Conservation (phyloP, 2,888 invertebrate genomes). For the Eurytoma californica region DNA sequence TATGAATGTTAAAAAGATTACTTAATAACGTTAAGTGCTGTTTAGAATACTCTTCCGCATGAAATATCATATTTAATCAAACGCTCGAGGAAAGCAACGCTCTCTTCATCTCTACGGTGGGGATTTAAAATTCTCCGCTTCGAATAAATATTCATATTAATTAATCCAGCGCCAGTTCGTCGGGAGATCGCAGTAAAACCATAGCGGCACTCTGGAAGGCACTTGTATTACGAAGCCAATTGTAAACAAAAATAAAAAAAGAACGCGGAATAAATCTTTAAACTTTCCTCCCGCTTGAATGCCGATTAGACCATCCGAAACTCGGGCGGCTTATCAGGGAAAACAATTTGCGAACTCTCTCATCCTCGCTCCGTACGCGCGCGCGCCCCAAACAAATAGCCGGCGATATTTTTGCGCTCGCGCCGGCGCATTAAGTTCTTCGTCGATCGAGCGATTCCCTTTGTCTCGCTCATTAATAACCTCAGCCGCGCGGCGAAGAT, state of each 20-base stretch:
- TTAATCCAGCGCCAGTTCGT: too few relatives aligned
- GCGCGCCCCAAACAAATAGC: background rate
- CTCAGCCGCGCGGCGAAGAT: background rate
- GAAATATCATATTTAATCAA: too few relatives aligned
- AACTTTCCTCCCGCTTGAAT: background rate
- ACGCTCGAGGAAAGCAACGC: too few relatives aligned
- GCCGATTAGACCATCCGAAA: conserved; percentile 22
- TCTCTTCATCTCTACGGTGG: too few relatives aligned
- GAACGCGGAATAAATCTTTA: conserved; percentile 5
- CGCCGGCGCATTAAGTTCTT: conserved; percentile 1
- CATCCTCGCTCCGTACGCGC: conserved; percentile 1
- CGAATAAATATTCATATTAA: too few relatives aligned
- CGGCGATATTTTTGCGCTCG: background rate
- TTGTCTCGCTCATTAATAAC: conserved; percentile 12
- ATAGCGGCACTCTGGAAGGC: background rate
- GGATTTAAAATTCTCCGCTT: too few relatives aligned
- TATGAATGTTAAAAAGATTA: too few relatives aligned
- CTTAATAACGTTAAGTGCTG: too few relatives aligned
- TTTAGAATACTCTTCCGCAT: too few relatives aligned
- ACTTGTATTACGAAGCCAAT: too few relatives aligned
- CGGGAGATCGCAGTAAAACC: background rate
- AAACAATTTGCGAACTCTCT: conserved; percentile 34
- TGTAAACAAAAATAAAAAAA: too few relatives aligned
- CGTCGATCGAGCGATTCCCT: background rate
- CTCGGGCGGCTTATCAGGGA: conserved; percentile 26